Percentiles rank a stretch among this genome's conserved stretches.
Evolutionary conservation across 1,140 invertebrate species (phyloP).

Genomic region (Heliothis virescens): DNA sequence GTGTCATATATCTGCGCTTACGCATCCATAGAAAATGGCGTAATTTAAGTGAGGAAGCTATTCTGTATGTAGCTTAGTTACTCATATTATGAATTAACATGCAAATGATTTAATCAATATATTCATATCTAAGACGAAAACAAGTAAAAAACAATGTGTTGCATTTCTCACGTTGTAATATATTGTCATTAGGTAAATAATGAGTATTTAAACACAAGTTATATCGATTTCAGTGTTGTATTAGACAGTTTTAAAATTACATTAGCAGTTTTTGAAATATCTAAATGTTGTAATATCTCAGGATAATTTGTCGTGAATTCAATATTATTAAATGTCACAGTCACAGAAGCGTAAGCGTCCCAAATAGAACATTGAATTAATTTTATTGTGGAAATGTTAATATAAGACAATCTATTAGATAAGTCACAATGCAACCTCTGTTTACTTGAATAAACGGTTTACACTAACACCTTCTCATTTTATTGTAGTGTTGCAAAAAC

Average conservation of each 20-base stretch:
- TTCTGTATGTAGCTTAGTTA: no score
- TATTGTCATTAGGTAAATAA: neutral
- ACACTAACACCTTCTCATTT: constrained; percentile 35
- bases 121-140: neutral
- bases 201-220: neutral
- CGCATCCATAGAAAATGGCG: neutral
- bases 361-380: constrained; percentile 21
- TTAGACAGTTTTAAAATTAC: constrained; percentile 21
- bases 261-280: constrained; percentile 4
- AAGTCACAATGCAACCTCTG: constrained; percentile 44
- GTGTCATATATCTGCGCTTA: no score
- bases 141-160: constrained; percentile 6
- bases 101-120: constrained; percentile 34
- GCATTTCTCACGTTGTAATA: neutral
- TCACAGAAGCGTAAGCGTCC: constrained; percentile 9
- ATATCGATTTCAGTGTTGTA: constrained; percentile 21
- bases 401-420: constrained; percentile 39
- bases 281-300: constrained; percentile 16
- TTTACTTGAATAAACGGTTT: constrained; percentile 43
- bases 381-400: constrained; percentile 38
- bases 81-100: constrained; percentile 9
- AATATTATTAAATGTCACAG: constrained; percentile 17
- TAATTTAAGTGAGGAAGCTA: neutral
- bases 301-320: constrained; percentile 27
- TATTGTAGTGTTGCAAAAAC: constrained; percentile 18